A percentile compares a stretch with the other conserved stretches of the same genome.
Evolutionary conservation across 2,113 vertebrate genomes (phyloP).

Genomic region (Mugil cephalus): DNA sequence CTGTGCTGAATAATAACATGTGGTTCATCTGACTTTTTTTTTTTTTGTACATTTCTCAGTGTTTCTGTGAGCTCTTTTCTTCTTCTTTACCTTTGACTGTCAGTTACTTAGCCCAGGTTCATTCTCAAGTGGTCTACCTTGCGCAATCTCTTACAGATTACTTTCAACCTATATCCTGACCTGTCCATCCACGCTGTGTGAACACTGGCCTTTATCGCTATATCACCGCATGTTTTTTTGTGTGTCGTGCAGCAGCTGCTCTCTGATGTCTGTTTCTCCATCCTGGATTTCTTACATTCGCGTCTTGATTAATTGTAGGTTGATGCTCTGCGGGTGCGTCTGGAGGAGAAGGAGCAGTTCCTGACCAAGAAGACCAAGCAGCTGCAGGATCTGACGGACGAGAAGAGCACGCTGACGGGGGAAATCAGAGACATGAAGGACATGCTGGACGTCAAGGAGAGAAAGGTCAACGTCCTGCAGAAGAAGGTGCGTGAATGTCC

Average conservation of each 20-base stretch:
- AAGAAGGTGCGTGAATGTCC: constrained; percentile 90
- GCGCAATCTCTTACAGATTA: neutral
- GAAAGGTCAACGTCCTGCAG: constrained; percentile 95
- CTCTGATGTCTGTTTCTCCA: neutral
- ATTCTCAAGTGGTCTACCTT: neutral
- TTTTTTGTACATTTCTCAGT: constrained; percentile 16
- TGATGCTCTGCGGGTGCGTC: constrained; percentile 93
- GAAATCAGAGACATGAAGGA: constrained; percentile 98
- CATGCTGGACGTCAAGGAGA: constrained; percentile 98
- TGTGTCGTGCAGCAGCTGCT: neutral
- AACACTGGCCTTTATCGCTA: neutral
- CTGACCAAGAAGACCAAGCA: constrained; percentile 98
- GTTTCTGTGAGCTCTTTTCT: constrained; percentile 1
- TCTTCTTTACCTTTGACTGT: neutral
- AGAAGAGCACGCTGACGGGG: constrained; percentile 94
- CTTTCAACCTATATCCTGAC: constrained; percentile 3
- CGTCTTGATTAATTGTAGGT: constrained; percentile 83
- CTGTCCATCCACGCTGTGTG: constrained; percentile 17
- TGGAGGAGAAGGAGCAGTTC: constrained; percentile 97
- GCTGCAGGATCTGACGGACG: constrained; percentile 96
- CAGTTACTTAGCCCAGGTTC: constrained; percentile 7
- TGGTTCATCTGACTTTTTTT: constrained; percentile 23
- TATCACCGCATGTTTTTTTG: neutral
- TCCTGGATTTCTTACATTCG: neutral
- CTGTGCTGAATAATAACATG: constrained; percentile 35